Base-by-base conservation (phyloP, 2,797 vertebrate genomes). In the Staurois parvus region DNA sequence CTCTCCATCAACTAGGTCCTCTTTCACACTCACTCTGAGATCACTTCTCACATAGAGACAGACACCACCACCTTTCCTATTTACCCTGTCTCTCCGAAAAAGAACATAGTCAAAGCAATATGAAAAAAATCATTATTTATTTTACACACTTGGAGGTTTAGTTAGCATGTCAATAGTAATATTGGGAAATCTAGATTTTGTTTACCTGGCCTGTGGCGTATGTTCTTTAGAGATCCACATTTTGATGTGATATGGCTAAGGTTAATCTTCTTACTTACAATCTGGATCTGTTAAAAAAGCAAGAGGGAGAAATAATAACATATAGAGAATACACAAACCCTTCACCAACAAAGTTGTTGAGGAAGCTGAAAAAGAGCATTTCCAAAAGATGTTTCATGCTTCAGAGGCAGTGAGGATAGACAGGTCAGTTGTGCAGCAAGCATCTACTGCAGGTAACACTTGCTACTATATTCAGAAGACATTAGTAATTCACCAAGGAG, bases 231-330 rank as follows among this genome's bases (percentile, higher is more conserved):
- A 0, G 97, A 99, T 87, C 96, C 96, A 91, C 97, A 98, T 90
- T 99, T 99, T 73, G 97, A 90, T 74, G 97, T 98, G 90, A 99
- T 86, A 40, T 98, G 97, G 92, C 97, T 98, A 91, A 99, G 70
- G 88, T 99, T 96, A 0, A 98, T 95, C 95, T 98, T 99, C 96
- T 98, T 97, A 89, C 93, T 95, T 92, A 97, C 96, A 85, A 99
- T 99, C 84, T 98, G 97, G 85, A 99, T 80, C 97, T 98, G 92
- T 29, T 88, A 76, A 89, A 89, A 69, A 40, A 86, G 0, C 88
- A 85, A 24, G 59, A 67, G 77, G 4, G 69, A 0, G 45, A 84
- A 19, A 84, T 91, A 69, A 88, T 13, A 24, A 84, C 26, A 42
- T 30, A 45, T 15, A 45, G 28, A 77, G 78, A 24, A 26, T 72